These are phyloP conservation scores for Clistopyga incitator DNA, from an alignment of 2,888 invertebrate genomes.

Conservation along the genomic window DNA sequence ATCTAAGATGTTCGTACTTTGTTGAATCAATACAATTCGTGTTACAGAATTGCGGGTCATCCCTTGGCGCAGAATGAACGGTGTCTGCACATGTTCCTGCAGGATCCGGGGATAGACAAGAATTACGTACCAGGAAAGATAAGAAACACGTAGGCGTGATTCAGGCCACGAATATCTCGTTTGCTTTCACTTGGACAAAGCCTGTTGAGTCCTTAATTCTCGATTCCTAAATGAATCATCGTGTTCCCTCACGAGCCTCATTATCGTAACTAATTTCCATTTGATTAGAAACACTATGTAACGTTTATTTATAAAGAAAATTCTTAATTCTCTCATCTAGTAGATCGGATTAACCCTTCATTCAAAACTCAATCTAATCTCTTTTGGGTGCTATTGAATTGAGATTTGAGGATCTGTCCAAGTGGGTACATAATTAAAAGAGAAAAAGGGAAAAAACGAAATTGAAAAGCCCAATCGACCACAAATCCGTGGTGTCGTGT, in stretches of 20 bases:
- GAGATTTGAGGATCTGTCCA: constrained; percentile 58
- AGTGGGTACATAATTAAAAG: constrained; percentile 33
- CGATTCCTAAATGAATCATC: constrained; percentile 51
- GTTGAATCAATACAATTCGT: neutral
- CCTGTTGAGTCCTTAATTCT: constrained; percentile 59
- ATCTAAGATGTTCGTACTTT: neutral
- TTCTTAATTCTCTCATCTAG: constrained; percentile 33
- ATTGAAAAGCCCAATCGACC: neutral
- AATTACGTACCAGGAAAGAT: constrained; percentile 99
- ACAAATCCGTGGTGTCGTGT: constrained; percentile 20
- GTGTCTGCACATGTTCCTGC: constrained; percentile 99
- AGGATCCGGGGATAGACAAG: constrained; percentile 98
- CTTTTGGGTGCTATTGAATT: constrained; percentile 64
- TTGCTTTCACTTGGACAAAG: constrained; percentile 30
- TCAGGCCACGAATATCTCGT: constrained; percentile 50
- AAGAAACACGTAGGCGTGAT: constrained; percentile 91
- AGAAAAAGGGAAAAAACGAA: neutral
- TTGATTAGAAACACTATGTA: constrained; percentile 1
- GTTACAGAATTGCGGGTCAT: constrained; percentile 96
- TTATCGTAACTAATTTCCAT: constrained; percentile 5
- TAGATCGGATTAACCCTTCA: constrained; percentile 5
- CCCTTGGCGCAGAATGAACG: constrained; percentile 99
- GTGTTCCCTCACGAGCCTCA: constrained; percentile 23
- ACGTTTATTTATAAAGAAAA: constrained; percentile 40
- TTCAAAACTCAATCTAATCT: constrained; percentile 39